Conservation (phyloP, 1,140 invertebrate genomes). For the Polypedilum vanderplanki region DNA sequence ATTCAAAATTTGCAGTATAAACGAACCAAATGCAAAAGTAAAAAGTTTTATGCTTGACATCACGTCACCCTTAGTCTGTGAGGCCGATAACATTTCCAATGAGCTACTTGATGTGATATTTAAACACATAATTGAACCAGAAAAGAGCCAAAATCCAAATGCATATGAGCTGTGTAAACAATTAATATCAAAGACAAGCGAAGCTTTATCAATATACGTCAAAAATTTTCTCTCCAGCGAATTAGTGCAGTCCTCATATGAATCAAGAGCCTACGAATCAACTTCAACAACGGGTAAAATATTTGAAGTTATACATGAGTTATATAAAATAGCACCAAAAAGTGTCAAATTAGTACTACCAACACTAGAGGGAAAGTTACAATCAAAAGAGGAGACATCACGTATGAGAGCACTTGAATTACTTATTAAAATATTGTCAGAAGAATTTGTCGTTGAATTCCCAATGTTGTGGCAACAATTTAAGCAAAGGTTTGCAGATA, state of each 20-base stretch:
- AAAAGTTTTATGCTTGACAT: neutral
- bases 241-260: neutral
- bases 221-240: neutral
- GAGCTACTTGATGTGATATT: neutral
- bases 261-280: neutral
- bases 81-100: neutral
- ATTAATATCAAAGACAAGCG: neutral
- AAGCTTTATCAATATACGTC: neutral
- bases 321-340: neutral
- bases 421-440: neutral
- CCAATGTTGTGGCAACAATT: neutral
- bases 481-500: conserved; percentile 5
- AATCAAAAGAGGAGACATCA: neutral
- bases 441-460: neutral
- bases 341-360: neutral
- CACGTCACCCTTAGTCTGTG: neutral
- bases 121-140: neutral
- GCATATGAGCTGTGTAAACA: neutral
- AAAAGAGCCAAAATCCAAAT: neutral
- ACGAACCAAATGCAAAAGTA: neutral
- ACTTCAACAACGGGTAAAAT: neutral
- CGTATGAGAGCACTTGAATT: neutral
- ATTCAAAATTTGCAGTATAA: neutral
- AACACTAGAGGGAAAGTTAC: neutral
- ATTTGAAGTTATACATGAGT: conserved; percentile 1